Base-by-base conservation (phyloP, 2,888 invertebrate species). In the Aspidiotus rigidus region DNA sequence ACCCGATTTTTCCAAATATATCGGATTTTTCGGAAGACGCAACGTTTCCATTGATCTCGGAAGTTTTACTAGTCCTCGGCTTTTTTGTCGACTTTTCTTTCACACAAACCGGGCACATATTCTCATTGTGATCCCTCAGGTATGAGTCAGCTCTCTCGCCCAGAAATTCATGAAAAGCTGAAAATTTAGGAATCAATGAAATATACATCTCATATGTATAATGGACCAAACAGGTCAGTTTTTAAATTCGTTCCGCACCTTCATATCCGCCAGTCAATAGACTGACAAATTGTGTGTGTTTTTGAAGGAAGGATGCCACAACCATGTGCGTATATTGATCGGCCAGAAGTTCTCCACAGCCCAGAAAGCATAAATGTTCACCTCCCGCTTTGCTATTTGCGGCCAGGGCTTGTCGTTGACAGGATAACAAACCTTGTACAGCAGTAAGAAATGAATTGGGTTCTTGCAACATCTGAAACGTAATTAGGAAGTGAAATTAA, bases 241-340 rank as follows among this genome's bases (percentile, higher is more conserved):
- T 28, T 5, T 28, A 28, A 28, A 7, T n/a, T 42, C 40, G 11
- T 17, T 15, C 67, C 57, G 41, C 69, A 74, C 75, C 82, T 77
- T 82, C 80, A 79, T 95, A 98, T 5, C 98, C 98, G 70, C 96
- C 95, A 73, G 88, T 87, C 17, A 96, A 83, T 79, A 96, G 85
- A 62, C 94, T 93, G 61, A 99, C 92, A 77, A 92, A 96, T 75
- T 90, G 89, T 0, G 90, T 91, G 77, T 93, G 90, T 77, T 91
- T 89, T 79, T 97, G 96, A 61, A 99, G 82, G 79, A 99, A 97
- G 70, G 93, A 93, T 7, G 98, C 93, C 15, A 99, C 92, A 39
- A 97, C 96, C 98, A 99, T 99, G 77, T 96, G 90, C 16, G 96
- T 93, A 77, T 94, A 95, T 75, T 91, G 91, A 78, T 97, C 96